Evolutionary conservation across 2,888 invertebrate species (phyloP).

Genomic region (Agelastica alni): DNA sequence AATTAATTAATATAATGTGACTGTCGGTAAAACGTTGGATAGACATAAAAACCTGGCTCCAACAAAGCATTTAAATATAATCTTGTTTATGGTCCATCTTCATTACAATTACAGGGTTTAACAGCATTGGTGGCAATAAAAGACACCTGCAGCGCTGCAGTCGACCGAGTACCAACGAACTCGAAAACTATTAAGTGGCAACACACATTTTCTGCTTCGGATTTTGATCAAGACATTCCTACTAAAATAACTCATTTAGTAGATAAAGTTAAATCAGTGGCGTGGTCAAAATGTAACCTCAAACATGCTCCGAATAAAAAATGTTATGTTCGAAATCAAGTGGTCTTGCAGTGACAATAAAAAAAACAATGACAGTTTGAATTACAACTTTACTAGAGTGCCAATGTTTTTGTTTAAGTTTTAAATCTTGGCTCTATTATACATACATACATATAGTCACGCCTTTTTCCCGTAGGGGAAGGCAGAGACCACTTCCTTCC

Average conservation of each 20-base stretch:
- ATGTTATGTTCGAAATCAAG: too few relatives aligned
- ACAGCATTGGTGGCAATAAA: slow-evolving; percentile 22
- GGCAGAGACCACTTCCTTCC: too few relatives aligned
- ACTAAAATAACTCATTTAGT: slow-evolving; percentile 13
- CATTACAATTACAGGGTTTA: slow-evolving; percentile 24
- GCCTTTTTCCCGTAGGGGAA: too few relatives aligned
- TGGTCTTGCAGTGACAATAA: too few relatives aligned
- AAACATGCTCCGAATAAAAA: too few relatives aligned
- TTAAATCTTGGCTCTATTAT: too few relatives aligned
- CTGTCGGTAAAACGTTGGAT: background rate
- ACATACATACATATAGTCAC: too few relatives aligned
- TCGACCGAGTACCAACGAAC: slow-evolving; percentile 2
- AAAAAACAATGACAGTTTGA: too few relatives aligned
- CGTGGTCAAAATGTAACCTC: too few relatives aligned
- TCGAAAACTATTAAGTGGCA: slow-evolving; percentile 15
- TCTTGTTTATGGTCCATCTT: slow-evolving; percentile 19
- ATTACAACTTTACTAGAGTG: too few relatives aligned
- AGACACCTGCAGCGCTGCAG: slow-evolving; percentile 24
- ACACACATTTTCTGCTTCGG: slow-evolving; percentile 8
- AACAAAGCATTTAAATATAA: slow-evolving; percentile 21
- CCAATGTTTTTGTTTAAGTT: too few relatives aligned
- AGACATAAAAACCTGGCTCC: slow-evolving; percentile 18
- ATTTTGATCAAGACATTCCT: slow-evolving; percentile 12
- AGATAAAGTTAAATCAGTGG: background rate
- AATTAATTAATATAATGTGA: too few relatives aligned